Evolutionary conservation across 1,140 invertebrate genomes (phyloP).

Genomic region (Cecropterus lyciades): DNA sequence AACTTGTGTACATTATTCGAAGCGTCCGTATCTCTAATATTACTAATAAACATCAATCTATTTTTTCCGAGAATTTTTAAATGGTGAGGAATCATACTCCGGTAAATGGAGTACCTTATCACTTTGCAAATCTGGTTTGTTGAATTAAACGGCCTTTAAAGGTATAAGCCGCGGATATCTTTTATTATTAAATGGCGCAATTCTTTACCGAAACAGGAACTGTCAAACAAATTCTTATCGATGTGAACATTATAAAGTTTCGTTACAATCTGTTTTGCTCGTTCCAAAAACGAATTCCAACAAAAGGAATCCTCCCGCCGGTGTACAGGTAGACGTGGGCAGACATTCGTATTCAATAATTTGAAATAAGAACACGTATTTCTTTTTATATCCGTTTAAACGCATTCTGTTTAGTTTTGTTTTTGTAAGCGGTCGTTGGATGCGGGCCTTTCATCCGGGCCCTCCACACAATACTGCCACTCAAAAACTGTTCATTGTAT

Average conservation of each 20-base stretch:
- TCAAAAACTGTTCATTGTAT: constrained; percentile 84
- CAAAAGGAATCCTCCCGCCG: constrained; percentile 60
- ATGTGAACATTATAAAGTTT: constrained; percentile 48
- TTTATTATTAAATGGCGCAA: constrained; percentile 6
- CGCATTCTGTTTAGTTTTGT: constrained; percentile 83
- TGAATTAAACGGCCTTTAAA: neutral
- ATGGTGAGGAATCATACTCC: neutral
- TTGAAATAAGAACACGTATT: constrained; percentile 82
- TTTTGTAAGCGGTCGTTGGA: constrained; percentile 75
- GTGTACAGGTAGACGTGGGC: constrained; percentile 78
- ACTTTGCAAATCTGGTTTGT: neutral
- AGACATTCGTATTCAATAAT: constrained; percentile 83
- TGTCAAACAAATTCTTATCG: constrained; percentile 48
- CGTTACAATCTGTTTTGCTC: constrained; percentile 64
- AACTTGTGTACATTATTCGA: constrained; percentile 67
- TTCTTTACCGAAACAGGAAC: constrained; percentile 23
- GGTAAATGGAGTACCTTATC: too few relatives aligned
- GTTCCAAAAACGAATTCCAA: constrained; percentile 71
- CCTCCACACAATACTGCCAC: constrained; percentile 80
- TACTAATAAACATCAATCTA: constrained; percentile 72
- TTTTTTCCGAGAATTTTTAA: constrained; percentile 28
- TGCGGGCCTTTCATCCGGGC: constrained; percentile 80
- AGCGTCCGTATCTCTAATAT: constrained; percentile 63
- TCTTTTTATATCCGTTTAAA: constrained; percentile 83
- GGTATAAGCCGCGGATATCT: neutral